Percentiles rank a stretch among this genome's conserved stretches.
phyloP scores from a whole-genome alignment of 2,797 vertebrate species.

The Pelodytes ibericus region DNA sequence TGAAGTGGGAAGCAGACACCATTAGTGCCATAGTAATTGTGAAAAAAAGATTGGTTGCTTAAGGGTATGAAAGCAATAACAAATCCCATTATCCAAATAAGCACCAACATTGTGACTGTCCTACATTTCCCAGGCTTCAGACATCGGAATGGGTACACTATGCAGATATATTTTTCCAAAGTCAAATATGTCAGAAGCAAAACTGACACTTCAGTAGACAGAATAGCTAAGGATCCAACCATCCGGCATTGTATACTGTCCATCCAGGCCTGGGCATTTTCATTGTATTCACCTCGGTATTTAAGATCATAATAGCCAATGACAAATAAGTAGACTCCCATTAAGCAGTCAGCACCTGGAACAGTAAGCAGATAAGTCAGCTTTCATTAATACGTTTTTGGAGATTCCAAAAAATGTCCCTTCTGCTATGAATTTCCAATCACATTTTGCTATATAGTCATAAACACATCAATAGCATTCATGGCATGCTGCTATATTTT shows the following conservation, averaged over 20 bases:
- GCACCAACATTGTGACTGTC: slow-evolving; percentile 84
- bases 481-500: no score
- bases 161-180: slow-evolving; percentile 96
- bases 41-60: slow-evolving; percentile 86
- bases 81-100: slow-evolving; percentile 92
- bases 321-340: slow-evolving; percentile 96
- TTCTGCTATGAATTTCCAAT: no score
- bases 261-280: slow-evolving; percentile 94
- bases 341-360: slow-evolving; percentile 93
- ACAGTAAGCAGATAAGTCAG: no score
- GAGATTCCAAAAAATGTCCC: no score
- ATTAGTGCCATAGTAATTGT: slow-evolving; percentile 95
- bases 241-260: slow-evolving; percentile 91
- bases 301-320: slow-evolving; percentile 93
- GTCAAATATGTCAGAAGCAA: slow-evolving; percentile 94
- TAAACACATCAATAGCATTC: no score
- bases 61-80: slow-evolving; percentile 88
- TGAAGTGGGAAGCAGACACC: slow-evolving; percentile 96
- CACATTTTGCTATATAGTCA: no score
- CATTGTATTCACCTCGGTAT: slow-evolving; percentile 95
- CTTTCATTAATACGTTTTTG: no score
- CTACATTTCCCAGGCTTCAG: slow-evolving; percentile 86
- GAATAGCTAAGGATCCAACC: slow-evolving; percentile 91
- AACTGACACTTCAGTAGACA: slow-evolving; percentile 96
- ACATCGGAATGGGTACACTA: slow-evolving; percentile 94